Evolutionary conservation across 2,113 vertebrate species (phyloP).

Genomic region (Lophochroa leadbeateri): DNA sequence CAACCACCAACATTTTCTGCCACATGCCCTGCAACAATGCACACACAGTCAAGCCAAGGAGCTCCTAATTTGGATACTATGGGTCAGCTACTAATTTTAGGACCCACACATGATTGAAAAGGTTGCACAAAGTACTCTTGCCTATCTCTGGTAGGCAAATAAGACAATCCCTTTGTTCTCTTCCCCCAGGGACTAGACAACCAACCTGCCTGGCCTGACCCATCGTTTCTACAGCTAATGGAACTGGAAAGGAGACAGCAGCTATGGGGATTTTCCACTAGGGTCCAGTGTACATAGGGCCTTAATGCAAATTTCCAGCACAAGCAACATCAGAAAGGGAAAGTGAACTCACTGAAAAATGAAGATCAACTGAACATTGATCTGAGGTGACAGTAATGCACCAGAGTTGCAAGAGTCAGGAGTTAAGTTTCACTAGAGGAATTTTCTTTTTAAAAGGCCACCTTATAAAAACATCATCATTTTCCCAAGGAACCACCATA

Average conservation of each 20-base stretch:
- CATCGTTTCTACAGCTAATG: background rate
- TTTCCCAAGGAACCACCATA: background rate
- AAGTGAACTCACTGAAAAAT: background rate
- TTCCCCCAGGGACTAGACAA: background rate
- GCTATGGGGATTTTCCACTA: background rate
- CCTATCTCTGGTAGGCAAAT: background rate
- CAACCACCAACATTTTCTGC: background rate
- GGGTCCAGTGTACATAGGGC: background rate
- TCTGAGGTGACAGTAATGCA: background rate
- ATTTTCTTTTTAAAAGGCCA: background rate
- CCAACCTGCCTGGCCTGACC: background rate
- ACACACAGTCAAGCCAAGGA: background rate
- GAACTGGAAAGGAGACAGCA: background rate
- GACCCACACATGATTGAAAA: background rate
- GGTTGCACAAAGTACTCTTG: background rate
- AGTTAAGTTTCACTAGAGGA: background rate
- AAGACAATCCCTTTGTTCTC: background rate
- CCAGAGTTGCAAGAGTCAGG: background rate
- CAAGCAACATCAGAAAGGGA: background rate
- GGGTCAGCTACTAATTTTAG: background rate
- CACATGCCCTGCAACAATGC: rapidly evolving
- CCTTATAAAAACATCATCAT: background rate
- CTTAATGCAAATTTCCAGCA: background rate
- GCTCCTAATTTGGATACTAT: background rate
- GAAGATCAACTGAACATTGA: background rate